Conservation (phyloP, 2,113 vertebrate species). For the Jaculus jaculus region DNA sequence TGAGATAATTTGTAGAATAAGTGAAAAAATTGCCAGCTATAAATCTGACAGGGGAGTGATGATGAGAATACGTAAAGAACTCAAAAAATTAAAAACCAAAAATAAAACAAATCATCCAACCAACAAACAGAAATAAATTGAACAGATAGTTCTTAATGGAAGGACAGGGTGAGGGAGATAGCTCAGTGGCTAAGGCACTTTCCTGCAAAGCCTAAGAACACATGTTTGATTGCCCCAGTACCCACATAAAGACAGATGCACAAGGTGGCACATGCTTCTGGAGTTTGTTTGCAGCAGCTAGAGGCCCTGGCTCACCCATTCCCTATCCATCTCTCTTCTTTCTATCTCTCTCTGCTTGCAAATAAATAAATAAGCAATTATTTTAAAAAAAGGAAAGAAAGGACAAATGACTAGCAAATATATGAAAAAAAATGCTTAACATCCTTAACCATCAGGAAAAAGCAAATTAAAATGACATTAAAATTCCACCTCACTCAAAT, state of each 20-base stretch:
- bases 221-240: too few species aligned
- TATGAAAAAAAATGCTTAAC: neutral
- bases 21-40: neutral
- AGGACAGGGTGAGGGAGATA: neutral
- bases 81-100: neutral
- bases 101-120: neutral
- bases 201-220: too few species aligned
- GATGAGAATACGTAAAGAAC: neutral
- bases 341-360: too few species aligned
- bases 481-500: neutral
- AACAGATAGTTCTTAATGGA: neutral
- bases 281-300: too few species aligned
- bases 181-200: too few species aligned
- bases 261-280: too few species aligned
- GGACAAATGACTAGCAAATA: neutral
- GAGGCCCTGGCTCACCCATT: too few species aligned
- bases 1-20: neutral
- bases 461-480: neutral
- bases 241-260: too few species aligned
- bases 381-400: too few species aligned
- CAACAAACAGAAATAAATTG: neutral
- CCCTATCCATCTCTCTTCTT: too few species aligned
- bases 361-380: too few species aligned
- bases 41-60: neutral
- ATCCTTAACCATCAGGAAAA: neutral